Evolutionary conservation across 2,888 invertebrate genomes (phyloP), one percentile per base, ranked within the genome.

Genomic region (Nomada flava): DNA sequence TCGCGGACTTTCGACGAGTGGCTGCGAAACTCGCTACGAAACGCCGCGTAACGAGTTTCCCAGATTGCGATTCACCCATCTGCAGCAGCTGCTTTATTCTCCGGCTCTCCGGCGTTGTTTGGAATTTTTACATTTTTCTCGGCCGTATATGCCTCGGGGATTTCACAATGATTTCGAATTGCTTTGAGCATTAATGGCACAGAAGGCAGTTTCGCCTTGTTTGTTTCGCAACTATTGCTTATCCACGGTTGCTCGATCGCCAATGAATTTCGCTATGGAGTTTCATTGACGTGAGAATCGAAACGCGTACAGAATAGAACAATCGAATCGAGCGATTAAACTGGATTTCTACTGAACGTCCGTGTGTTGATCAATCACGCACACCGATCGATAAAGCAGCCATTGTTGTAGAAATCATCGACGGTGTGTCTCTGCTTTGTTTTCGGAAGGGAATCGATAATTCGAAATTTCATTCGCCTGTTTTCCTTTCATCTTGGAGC

Each of bases 31-130:
- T 76, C 50, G n/a, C 26, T 26, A 20, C 36, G 64, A n/a, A 78
- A 62, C 29, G 55, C 42, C 13, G 52, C 44, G 59, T 53, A 79
- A 80, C 80, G 63, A 79, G 79, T 47, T 71, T 69, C 36, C 36
- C 69, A 53, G 79, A 64, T 47, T 64, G 55, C 79, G 79, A 73
- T 69, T 81, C 69, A 68, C 60, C 64, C 36, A 64, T 67, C 75
- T 74, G 53, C 23, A 36, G 62, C 55, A 26, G 50, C 76, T 47
- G 74, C 60, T 67, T 67, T 60, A 65, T 68, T 62, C 62, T 20
- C 52, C 68, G 62, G 44, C 29, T 44, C 59, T 42, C 44, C 18
- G 11, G 2, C 15, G 47, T 65, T 11, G 29, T 26, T n/a, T 60
- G 36, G 13, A 36, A 64, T 50, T 52, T 65, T 52, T 26, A 18